Percentiles rank a stretch among this genome's conserved stretches.
phyloP scores from a whole-genome alignment of 2,113 vertebrate genomes.

The Chionis minor region DNA sequence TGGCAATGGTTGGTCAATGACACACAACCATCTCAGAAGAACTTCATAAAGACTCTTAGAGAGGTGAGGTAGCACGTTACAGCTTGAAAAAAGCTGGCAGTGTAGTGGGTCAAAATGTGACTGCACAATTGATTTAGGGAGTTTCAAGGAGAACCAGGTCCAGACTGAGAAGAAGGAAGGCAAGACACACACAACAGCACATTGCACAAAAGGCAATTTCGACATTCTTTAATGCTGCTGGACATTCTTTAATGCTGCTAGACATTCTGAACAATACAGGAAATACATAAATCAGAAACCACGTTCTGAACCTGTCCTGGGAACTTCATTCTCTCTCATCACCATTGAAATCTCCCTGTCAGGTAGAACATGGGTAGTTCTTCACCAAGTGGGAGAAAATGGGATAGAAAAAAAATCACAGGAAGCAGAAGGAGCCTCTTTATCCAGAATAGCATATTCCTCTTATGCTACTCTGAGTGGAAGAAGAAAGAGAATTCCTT shows the following conservation, averaged over 20 bases:
- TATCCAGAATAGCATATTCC: neutral
- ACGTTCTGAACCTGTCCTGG: neutral
- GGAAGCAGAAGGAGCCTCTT: neutral
- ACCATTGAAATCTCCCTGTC: neutral
- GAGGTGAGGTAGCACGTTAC: neutral
- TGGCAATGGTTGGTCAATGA: neutral
- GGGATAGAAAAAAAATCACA: neutral
- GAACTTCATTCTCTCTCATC: neutral
- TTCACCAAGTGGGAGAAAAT: neutral
- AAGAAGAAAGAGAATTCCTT: neutral
- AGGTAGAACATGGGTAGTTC: neutral
- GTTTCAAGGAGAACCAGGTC: neutral
- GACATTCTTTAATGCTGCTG: conserved; percentile 38
- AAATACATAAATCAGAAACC: neutral
- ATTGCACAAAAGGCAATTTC: neutral
- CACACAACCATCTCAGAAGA: neutral
- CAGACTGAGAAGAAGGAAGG: neutral
- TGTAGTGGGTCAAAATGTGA: neutral
- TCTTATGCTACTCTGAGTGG: neutral
- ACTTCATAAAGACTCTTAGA: neutral
- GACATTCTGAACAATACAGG: neutral
- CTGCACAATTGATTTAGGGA: neutral
- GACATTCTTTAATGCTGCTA: conserved; percentile 43
- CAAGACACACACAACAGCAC: neutral
- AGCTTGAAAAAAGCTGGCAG: neutral